These are phyloP conservation scores for Euphydryas editha DNA, from an alignment of 2,888 invertebrate species.

Conservation along the genomic window DNA sequence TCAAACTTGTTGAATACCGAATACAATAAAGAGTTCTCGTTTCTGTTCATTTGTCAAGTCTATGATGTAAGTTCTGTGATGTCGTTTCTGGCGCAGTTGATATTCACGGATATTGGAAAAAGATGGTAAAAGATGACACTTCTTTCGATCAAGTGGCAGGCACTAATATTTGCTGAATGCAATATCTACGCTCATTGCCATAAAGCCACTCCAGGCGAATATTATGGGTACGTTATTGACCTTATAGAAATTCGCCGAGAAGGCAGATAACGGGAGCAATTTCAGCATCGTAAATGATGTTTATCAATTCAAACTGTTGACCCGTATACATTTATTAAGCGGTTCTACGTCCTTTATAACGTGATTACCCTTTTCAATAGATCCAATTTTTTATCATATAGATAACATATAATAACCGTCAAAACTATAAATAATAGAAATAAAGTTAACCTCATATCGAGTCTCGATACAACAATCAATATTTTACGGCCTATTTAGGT, in stretches of 20 bases:
- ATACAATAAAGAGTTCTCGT: conserved; percentile 5
- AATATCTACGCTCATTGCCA: conserved; percentile 60
- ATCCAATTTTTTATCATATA: background rate
- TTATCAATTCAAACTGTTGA: conserved; percentile 62
- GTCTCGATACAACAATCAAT: too few relatives aligned
- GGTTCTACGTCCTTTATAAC: conserved; percentile 1
- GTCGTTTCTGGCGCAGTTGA: conserved; percentile 44
- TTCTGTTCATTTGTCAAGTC: background rate
- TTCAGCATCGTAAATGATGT: conserved; percentile 67
- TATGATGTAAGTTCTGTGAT: conserved; percentile 28
- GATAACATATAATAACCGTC: background rate
- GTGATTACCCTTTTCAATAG: background rate
- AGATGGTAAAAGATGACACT: conserved; percentile 69
- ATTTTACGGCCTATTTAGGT: too few relatives aligned
- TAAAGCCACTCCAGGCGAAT: conserved; percentile 70
- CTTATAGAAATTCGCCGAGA: conserved; percentile 63
- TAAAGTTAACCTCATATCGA: too few relatives aligned
- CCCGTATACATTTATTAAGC: conserved; percentile 5
- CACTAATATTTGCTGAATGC: conserved; percentile 64
- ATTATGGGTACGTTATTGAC: conserved; percentile 69
- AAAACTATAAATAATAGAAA: too few relatives aligned
- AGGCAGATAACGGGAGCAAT: conserved; percentile 67
- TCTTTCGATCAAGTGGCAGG: conserved; percentile 65
- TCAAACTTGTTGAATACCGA: background rate
- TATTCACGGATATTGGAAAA: conserved; percentile 77